Conservation (phyloP, 2,888 invertebrate species). For the Autographa gamma region DNA sequence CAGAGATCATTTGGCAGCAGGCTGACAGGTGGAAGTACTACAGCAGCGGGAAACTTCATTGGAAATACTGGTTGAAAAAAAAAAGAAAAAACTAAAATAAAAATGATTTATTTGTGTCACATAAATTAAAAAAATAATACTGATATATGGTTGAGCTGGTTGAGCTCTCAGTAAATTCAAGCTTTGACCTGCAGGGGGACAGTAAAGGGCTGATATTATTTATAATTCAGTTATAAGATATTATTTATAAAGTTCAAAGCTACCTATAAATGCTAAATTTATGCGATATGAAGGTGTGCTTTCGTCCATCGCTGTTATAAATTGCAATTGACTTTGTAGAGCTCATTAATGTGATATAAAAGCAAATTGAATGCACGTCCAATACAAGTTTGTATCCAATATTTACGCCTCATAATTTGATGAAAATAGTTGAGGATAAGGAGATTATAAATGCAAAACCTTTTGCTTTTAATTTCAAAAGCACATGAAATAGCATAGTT, state of each 20-base stretch:
- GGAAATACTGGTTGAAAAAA: too few relatives aligned
- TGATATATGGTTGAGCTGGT: too few relatives aligned
- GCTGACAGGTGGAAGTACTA: too few relatives aligned
- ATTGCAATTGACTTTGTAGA: constrained; percentile 43
- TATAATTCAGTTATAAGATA: too few relatives aligned
- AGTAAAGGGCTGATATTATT: too few relatives aligned
- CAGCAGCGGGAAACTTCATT: too few relatives aligned
- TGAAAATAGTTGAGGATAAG: constrained; percentile 30
- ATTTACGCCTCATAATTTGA: constrained; percentile 34
- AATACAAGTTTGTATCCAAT: constrained; percentile 33
- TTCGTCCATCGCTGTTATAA: constrained; percentile 26
- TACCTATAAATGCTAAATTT: constrained; percentile 17
- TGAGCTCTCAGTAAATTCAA: too few relatives aligned
- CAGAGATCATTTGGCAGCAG: too few relatives aligned
- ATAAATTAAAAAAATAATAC: too few relatives aligned
- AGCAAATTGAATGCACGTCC: constrained; percentile 50
- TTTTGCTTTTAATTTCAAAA: constrained; percentile 38
- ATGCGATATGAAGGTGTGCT: constrained; percentile 31
- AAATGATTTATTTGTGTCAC: too few relatives aligned
- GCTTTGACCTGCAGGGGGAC: too few relatives aligned
- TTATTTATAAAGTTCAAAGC: constrained; percentile 12
- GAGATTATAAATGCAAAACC: constrained; percentile 36
- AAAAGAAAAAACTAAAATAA: too few relatives aligned
- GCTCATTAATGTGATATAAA: constrained; percentile 48
- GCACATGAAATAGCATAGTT: neutral